These are phyloP conservation scores for Canis aureus DNA, from an alignment of 2,113 vertebrate species.

Conservation along the genomic window DNA sequence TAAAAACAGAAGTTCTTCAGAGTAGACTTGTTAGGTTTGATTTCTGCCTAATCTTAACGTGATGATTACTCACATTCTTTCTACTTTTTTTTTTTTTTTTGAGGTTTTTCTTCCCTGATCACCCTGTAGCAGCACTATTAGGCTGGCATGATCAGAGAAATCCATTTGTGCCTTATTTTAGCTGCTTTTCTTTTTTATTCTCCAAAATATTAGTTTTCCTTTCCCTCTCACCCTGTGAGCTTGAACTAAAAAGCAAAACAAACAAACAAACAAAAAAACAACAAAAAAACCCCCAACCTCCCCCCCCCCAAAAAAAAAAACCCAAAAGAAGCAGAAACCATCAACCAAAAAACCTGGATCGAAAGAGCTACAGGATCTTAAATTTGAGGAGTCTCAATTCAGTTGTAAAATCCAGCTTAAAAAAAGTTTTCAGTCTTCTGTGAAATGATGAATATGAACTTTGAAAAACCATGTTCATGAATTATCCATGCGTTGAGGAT, in stretches of 20 bases:
- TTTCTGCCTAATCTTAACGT: background rate
- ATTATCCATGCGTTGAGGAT: background rate
- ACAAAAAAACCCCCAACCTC: background rate
- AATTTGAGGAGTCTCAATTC: background rate
- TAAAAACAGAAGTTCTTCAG: background rate
- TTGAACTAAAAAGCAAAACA: background rate
- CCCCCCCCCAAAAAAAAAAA: background rate
- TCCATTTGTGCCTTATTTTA: background rate
- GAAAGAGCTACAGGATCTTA: background rate
- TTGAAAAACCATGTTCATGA: background rate
- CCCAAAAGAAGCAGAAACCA: background rate
- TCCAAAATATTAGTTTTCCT: background rate
- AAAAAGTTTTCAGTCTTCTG: background rate
- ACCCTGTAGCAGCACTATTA: background rate
- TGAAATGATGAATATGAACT: background rate
- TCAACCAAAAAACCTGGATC: background rate
- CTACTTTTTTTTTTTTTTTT: background rate
- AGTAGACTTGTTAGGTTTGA: background rate
- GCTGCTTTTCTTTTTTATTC: background rate
- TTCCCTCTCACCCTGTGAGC: background rate
- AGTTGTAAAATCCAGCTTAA: background rate
- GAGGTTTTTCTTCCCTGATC: background rate
- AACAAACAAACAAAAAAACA: background rate
- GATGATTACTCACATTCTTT: background rate
- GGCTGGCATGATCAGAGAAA: background rate